Evolutionary conservation across 2,888 invertebrate species (phyloP), one percentile per base, ranked within the genome.

Genomic region (Drosophila prolongata): DNA sequence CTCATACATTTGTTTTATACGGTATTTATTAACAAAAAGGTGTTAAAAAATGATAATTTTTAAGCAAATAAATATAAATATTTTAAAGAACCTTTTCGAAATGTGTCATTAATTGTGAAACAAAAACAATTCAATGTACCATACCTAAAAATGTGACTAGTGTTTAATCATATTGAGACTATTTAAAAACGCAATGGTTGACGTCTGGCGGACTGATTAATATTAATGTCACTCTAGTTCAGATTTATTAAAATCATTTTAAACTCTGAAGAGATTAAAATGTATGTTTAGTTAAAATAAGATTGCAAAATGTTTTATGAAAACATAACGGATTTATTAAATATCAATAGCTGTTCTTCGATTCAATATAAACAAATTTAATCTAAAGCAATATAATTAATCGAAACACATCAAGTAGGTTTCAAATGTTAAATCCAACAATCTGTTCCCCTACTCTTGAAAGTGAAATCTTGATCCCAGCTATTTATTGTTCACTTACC

Each of bases 401-500:
- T 46, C 8, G 11, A 27, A 35, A 4, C 3, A 2, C n/a, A 30
- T 58, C 6, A 8, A 10, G 6, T 24, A 27, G n/a, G 38, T 1
- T 50, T 49, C 13, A 19, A 42, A 34, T 57, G 38, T 6, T 8
- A 11, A 8, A 11, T 47, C 9, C 50, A 13, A 2, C 16, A 40
- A 19, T 34, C 13, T n/a, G 16, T 16, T 35, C 6, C 34, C 13
- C 30, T 27, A n/a, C n/a, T 13, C 8, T 9, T 3, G 4, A 13
- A 47, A 56, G 13, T 19, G 42, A 60, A 43, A 30, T 59, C 72
- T 93, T 93, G 93, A 94, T 93, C 93, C 93, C 93, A 54, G 76
- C 83, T 53, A 59, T 79, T 67, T 72, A 59, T 70, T 44, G 53
- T 46, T 49, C 34, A 44, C 34, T 60, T 47, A 61, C 9, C 47